Conservation (phyloP, 2,113 vertebrate species). For the Psilopsiagon aurifrons region DNA sequence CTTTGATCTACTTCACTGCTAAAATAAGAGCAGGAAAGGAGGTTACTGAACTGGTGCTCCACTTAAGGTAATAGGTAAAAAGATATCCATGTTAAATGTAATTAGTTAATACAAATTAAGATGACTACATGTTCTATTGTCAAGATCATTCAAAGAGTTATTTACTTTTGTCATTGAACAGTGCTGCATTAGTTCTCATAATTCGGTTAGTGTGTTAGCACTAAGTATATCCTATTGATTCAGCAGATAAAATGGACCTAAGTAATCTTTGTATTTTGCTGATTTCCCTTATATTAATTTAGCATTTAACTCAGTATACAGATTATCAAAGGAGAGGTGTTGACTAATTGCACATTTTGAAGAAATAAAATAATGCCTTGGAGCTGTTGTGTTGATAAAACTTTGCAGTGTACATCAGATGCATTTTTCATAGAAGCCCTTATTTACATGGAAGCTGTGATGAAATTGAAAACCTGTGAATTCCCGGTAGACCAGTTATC, state of each 20-base stretch:
- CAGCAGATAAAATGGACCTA: constrained; percentile 66
- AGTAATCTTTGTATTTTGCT: constrained; percentile 66
- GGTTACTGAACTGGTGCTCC: constrained; percentile 17
- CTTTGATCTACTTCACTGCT: constrained; percentile 27
- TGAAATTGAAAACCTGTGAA: background rate
- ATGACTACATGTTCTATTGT: constrained; percentile 78
- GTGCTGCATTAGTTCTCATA: constrained; percentile 73
- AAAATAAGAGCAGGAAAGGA: constrained; percentile 30
- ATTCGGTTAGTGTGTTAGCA: constrained; percentile 81
- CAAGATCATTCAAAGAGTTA: constrained; percentile 72
- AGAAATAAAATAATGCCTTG: background rate
- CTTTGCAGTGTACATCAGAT: background rate
- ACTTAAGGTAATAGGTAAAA: constrained; percentile 65
- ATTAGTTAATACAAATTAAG: constrained; percentile 79
- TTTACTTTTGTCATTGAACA: constrained; percentile 78
- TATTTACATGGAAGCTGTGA: background rate
- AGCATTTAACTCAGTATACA: constrained; percentile 52
- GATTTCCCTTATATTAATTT: constrained; percentile 62
- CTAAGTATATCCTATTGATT: constrained; percentile 81
- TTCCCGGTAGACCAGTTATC: background rate
- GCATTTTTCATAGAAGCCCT: background rate
- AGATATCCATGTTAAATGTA: constrained; percentile 71
- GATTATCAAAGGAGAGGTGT: constrained; percentile 44
- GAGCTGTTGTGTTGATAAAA: background rate
- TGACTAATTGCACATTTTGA: constrained; percentile 46